Conservation (phyloP, 1,140 invertebrate genomes). For the Drosophila leontia region DNA sequence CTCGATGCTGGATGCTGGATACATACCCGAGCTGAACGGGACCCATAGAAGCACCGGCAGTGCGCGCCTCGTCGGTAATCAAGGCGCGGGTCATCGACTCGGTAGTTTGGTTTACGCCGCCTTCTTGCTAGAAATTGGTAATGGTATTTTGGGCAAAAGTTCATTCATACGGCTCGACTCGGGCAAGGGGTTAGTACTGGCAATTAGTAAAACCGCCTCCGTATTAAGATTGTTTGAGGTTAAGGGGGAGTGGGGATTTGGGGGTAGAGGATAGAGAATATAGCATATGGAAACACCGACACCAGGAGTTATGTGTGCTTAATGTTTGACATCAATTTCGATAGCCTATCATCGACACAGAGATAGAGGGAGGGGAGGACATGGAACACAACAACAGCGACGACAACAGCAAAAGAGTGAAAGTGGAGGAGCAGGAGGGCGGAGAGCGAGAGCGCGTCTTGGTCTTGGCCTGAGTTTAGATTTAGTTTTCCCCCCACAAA, state of each 20-base stretch:
- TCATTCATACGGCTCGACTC: conserved; percentile 35
- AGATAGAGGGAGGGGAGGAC: conserved; percentile 5
- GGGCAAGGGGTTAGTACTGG: conserved; percentile 19
- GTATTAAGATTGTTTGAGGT: conserved; percentile 28
- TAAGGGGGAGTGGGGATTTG: not conserved
- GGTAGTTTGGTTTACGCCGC: conserved; percentile 94
- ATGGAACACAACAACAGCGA: conserved; percentile 38
- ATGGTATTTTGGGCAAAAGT: conserved; percentile 43
- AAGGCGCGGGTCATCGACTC: conserved; percentile 96
- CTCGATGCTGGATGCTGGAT: conserved; percentile 72
- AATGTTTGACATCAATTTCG: conserved; percentile 35
- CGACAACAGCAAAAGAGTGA: conserved; percentile 41
- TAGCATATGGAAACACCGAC: conserved; percentile 50
- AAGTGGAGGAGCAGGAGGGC: conserved; percentile 48
- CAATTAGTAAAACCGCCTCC: conserved; percentile 49
- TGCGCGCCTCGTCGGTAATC: conserved; percentile 94
- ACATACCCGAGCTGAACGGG: conserved; percentile 96
- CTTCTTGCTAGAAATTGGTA: conserved; percentile 90
- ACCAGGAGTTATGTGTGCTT: conserved; percentile 56
- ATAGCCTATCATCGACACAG: conserved; percentile 20
- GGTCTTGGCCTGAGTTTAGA: conserved; percentile 63
- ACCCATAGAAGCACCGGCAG: conserved; percentile 91
- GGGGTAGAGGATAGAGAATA: not conserved
- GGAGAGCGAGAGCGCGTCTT: conserved; percentile 55
- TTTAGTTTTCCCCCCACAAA: conserved; percentile 58